phyloP scores from a whole-genome alignment of 2,113 vertebrate species.

The Atherinomorus stipes region DNA sequence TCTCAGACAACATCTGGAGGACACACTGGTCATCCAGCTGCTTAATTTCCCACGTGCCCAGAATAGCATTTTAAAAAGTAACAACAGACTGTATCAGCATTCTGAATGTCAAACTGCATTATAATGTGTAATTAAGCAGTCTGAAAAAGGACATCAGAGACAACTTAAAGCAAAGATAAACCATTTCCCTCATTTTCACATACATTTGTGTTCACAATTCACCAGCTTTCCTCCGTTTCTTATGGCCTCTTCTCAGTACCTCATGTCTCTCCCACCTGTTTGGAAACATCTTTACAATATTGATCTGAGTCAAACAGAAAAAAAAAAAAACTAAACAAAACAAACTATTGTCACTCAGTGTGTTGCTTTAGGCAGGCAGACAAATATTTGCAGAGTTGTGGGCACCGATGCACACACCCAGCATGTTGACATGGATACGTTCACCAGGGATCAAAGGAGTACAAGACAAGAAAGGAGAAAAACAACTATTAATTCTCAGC shows the following conservation, averaged over 20 bases:
- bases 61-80: conserved; percentile 14
- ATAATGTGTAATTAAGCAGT: background rate
- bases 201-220: no score
- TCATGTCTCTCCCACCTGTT: background rate
- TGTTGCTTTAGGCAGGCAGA: conserved; percentile 24
- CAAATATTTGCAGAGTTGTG: conserved; percentile 26
- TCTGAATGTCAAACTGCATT: background rate
- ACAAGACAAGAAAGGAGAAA: conserved; percentile 39
- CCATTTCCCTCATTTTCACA: no score
- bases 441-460: conserved; percentile 35
- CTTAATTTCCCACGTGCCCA: conserved; percentile 23
- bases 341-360: background rate
- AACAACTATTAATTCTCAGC: conserved; percentile 56
- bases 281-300: conserved; percentile 24
- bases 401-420: conserved; percentile 12
- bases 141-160: no score
- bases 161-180: no score
- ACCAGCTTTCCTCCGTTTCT: conserved; percentile 1
- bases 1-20: conserved; percentile 73
- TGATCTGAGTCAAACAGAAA: conserved; percentile 31
- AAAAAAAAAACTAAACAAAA: background rate
- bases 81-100: background rate
- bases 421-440: conserved; percentile 44
- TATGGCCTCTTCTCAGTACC: conserved; percentile 12
- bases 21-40: conserved; percentile 47